Evolutionary conservation across 1,140 invertebrate species (phyloP), one percentile per base, ranked within the genome.

Genomic region (Zaprionus vittiger): DNA sequence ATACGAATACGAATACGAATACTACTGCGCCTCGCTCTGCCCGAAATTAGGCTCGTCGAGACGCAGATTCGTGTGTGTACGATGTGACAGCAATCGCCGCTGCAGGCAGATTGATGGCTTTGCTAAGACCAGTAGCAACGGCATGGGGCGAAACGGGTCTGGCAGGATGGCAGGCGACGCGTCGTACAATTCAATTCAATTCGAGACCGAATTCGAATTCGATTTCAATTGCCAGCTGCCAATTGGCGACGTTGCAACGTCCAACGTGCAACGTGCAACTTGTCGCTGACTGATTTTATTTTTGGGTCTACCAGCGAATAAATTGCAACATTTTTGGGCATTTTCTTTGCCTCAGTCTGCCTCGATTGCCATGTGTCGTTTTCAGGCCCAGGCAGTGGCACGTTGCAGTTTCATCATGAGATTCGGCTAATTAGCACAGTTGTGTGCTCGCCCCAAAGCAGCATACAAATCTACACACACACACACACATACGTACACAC

Each of bases 111-210:
- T 89, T 89, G 84, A 89, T 89, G 84, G 84, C 65, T 89, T 89
- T 89, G 85, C 81, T 79, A 89, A 89, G 84, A 89, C 84, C 84
- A 89, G 84, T 89, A 89, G 83, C 85, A 69, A 57, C 55, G 62
- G 52, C 60, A 55, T 67, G 73, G 60, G 41, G n/a, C n/a, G 41
- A 84, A 89, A 89, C 84, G 76, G 85, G 84, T 89, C 85, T 89
- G 69, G 81, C 83, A 89, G 82, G 83, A 85, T 86, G 83, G 75
- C 55, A 66, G 69, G 57, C 59, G 24, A 75, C 59, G 52, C 47
- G 55, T 55, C 37, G 63, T 84, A 78, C 81, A 84, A 84, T 84
- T 84, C 77, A 82, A 83, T 82, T 82, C 81, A 59, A 54, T 72
- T 80, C 68, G 41, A 44, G n/a, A 44, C 41, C 41, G 41, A 66